phyloP scores from a whole-genome alignment of 2,888 invertebrate genomes.

The Eurytoma adleriae region DNA sequence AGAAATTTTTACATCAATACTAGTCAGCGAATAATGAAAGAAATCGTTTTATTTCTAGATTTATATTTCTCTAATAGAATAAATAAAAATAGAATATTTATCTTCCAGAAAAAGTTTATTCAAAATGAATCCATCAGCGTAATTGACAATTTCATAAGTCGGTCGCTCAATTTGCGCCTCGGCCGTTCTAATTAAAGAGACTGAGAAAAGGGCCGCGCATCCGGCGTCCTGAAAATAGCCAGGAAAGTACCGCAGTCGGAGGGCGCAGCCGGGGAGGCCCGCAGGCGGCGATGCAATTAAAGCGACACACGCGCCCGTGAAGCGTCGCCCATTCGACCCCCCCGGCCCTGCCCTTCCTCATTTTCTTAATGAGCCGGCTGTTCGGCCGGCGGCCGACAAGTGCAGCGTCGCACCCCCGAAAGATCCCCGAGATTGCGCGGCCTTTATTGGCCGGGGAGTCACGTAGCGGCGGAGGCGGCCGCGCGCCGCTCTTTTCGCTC shows the following conservation, averaged over 20 bases:
- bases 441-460: background rate
- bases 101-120: no score
- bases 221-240: conserved; percentile 6
- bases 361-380: conserved; percentile 40
- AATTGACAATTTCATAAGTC: background rate
- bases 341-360: background rate
- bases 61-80: no score
- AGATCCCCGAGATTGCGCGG: conserved; percentile 28
- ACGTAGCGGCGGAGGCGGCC: background rate
- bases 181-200: conserved; percentile 15
- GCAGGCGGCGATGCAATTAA: conserved; percentile 1
- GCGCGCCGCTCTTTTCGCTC: background rate
- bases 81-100: no score
- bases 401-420: background rate
- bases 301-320: conserved; percentile 3
- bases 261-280: background rate
- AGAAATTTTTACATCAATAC: no score
- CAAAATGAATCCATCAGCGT: no score
- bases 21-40: no score
- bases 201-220: background rate
- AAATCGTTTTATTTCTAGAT: no score
- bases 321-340: background rate
- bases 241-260: background rate
- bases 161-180: background rate
- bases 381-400: conserved; percentile 33